Evolutionary conservation across 2,113 vertebrate genomes (phyloP), one percentile per base, ranked within the genome.

Genomic region (Paramisgurnus dabryanus): DNA sequence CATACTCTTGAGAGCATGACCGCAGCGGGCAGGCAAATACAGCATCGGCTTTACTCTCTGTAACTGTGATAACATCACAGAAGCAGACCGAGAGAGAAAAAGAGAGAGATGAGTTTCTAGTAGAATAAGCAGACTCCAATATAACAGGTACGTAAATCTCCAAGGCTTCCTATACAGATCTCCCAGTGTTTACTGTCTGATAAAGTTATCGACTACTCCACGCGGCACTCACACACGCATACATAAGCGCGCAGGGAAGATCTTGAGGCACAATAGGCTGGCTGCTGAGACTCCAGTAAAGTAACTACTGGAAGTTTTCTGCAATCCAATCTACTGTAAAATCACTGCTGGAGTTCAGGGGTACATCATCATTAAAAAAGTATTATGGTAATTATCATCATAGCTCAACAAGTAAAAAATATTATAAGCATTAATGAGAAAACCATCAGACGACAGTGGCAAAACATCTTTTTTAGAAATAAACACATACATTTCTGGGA

Each of bases 161-260:
- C 10, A n/a, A 60, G 13, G 67, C 17, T 79, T 70, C 66, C 40
- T 27, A 68, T 49, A 45, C 34, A 55, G 66, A 55, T 65, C 43
- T 72, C 57, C n/a, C 68, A 34, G 1, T 45, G 76, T 66, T 67
- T 70, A 47, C 67, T 39, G 58, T 75, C 41, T 22, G 47, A 22
- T 82, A 18, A 84, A 68, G 78, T 79, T 53, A 71, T 43, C 64
- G 43, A 87, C 90, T 83, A 91, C 87, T 81, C 87, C 82, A 12
- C 1, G 0, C 67, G 53, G 85, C 87, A 85, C 82, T 87, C 86
- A 84, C 80, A 84, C 74, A 88, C 80, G 63, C 12, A 22, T 79
- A 79, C 78, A 83, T 68, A 55, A 61, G 49, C 58, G 80, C 18
- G 1, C 85, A 84, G 83, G 74, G 84, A 87, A 83, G 47, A 82